Evolutionary conservation across 2,888 invertebrate species (phyloP).

Genomic region (Erebia ligea): DNA sequence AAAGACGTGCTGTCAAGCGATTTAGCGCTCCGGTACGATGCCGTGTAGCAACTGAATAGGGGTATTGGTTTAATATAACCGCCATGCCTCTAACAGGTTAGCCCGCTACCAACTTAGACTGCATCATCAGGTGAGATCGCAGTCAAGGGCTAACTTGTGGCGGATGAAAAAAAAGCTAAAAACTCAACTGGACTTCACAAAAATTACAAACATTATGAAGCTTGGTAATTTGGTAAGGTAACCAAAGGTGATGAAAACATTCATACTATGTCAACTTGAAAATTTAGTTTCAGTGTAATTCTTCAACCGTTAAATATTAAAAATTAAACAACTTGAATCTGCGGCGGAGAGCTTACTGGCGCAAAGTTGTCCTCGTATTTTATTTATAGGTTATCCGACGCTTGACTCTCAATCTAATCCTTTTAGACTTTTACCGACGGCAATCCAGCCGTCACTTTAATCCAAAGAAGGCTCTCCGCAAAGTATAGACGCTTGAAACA

Average conservation of each 20-base stretch:
- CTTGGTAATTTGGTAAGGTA: background rate
- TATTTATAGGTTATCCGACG: constrained; percentile 23
- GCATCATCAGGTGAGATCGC: too few relatives aligned
- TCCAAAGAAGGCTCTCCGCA: constrained; percentile 25
- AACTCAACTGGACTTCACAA: too few relatives aligned
- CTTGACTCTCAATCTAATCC: constrained; percentile 28
- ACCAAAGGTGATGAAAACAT: background rate
- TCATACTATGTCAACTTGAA: background rate
- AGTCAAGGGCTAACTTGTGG: too few relatives aligned
- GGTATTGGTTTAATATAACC: too few relatives aligned
- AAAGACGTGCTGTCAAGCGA: too few relatives aligned
- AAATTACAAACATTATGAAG: background rate
- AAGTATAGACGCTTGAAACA: constrained; percentile 22
- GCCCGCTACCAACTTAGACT: too few relatives aligned
- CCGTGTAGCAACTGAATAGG: too few relatives aligned
- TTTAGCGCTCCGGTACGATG: too few relatives aligned
- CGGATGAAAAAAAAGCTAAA: too few relatives aligned
- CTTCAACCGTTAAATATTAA: constrained; percentile 7
- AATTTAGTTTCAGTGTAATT: background rate
- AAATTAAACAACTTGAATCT: constrained; percentile 4
- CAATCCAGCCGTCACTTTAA: constrained; percentile 28
- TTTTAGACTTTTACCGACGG: constrained; percentile 27
- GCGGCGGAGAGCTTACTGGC: constrained; percentile 3
- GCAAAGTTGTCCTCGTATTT: constrained; percentile 19
- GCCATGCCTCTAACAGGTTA: too few relatives aligned